A percentile compares a stretch with the other conserved stretches of the same genome.
phyloP scores from a whole-genome alignment of 2,113 vertebrate genomes.

The Puffinus mauretanicus region DNA sequence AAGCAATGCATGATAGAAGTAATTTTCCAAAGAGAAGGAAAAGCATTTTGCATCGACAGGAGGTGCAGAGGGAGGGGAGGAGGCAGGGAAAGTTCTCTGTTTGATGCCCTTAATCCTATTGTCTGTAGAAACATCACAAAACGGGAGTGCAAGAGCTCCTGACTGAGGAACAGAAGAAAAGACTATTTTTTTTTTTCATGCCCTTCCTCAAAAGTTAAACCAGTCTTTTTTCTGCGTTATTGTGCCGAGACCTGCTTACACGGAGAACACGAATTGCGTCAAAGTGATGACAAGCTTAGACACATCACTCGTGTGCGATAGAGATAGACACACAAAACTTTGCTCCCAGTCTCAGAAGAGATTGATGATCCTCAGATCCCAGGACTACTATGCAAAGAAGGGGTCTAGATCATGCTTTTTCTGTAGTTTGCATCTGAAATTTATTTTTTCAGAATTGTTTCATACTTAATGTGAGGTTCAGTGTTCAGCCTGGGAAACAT shows the following conservation, averaged over 20 bases:
- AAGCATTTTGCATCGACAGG: neutral
- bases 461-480: neutral
- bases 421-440: neutral
- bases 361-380: neutral
- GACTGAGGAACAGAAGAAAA: neutral
- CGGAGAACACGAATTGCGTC: neutral
- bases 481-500: neutral
- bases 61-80: neutral
- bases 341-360: neutral
- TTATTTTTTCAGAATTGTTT: neutral
- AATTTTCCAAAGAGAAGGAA: neutral
- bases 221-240: neutral
- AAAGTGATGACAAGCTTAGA: neutral
- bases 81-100: neutral
- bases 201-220: neutral
- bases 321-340: neutral
- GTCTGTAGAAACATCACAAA: neutral
- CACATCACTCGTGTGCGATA: rapidly evolving
- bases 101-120: slow-evolving; percentile 6
- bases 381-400: neutral
- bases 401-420: neutral
- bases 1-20: neutral
- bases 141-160: neutral
- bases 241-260: neutral
- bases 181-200: neutral